Evolutionary conservation across 2,113 vertebrate species (phyloP).

Genomic region (Proterorhinus semilunaris): DNA sequence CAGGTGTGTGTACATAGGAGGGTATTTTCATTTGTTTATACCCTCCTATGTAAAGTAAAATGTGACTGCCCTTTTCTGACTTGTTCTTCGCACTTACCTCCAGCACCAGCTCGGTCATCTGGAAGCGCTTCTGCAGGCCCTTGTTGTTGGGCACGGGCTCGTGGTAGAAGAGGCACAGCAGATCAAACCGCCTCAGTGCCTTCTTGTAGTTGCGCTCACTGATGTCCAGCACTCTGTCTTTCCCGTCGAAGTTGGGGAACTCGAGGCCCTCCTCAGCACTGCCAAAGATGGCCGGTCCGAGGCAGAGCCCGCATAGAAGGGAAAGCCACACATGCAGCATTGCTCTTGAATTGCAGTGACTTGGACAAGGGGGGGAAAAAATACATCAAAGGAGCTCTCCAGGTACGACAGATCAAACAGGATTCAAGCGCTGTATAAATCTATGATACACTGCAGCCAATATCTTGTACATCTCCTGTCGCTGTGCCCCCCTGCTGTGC

Average conservation of each 20-base stretch:
- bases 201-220: conserved; percentile 93
- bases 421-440: conserved; percentile 17
- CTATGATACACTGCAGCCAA: conserved; percentile 5
- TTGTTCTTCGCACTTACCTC: conserved; percentile 82
- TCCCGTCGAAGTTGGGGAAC: conserved; percentile 95
- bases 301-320: conserved; percentile 72
- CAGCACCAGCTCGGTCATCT: conserved; percentile 92
- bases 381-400: conserved; percentile 5
- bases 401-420: background rate
- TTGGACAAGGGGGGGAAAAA: background rate
- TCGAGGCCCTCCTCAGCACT: conserved; percentile 89
- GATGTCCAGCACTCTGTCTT: conserved; percentile 89
- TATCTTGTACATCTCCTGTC: background rate
- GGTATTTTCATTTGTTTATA: too few relatives aligned
- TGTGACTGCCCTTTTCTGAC: too few relatives aligned
- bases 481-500: conserved; percentile 18
- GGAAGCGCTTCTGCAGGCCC: conserved; percentile 87
- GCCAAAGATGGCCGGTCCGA: conserved; percentile 73
- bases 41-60: too few relatives aligned
- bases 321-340: conserved; percentile 69
- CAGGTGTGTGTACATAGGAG: too few relatives aligned
- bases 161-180: conserved; percentile 91
- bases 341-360: conserved; percentile 10
- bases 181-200: conserved; percentile 86
- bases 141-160: conserved; percentile 84